These are phyloP conservation scores for Champsocephalus gunnari DNA, from an alignment of 2,797 vertebrate species.

Conservation along the genomic window DNA sequence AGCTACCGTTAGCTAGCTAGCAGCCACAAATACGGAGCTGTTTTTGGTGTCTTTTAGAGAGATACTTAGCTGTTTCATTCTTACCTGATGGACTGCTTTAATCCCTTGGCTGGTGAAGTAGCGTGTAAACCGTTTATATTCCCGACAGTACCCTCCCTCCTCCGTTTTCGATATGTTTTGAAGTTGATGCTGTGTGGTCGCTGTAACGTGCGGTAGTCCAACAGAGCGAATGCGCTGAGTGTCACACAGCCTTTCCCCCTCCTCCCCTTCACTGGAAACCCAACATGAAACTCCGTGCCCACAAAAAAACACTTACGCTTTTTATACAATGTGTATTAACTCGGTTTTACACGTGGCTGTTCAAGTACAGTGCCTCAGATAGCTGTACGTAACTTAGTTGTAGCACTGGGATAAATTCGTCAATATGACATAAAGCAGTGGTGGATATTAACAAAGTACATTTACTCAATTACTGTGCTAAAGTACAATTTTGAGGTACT, in stretches of 20 bases:
- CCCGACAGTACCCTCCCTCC: slow-evolving; percentile 3
- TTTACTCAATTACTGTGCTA: too few relatives aligned
- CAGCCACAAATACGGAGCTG: background rate
- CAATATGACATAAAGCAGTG: background rate
- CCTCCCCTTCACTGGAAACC: slow-evolving; percentile 37
- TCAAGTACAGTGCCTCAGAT: too few relatives aligned
- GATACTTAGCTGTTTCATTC: background rate
- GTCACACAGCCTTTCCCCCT: slow-evolving; percentile 23
- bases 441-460: background rate
- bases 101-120: background rate
- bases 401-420: background rate
- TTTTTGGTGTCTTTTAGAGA: background rate
- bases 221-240: slow-evolving; percentile 20
- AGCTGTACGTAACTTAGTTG: too few relatives aligned
- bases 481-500: too few relatives aligned
- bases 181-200: slow-evolving; percentile 55
- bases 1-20: slow-evolving; percentile 32
- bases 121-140: background rate
- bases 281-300: background rate
- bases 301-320: too few relatives aligned
- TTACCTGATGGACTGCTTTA: slow-evolving; percentile 14
- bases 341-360: too few relatives aligned
- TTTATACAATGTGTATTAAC: background rate
- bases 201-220: background rate
- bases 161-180: slow-evolving; percentile 31